Conservation (phyloP, 37 sponge, comb jelly and placozoan species). For the Geodia barretti region DNA sequence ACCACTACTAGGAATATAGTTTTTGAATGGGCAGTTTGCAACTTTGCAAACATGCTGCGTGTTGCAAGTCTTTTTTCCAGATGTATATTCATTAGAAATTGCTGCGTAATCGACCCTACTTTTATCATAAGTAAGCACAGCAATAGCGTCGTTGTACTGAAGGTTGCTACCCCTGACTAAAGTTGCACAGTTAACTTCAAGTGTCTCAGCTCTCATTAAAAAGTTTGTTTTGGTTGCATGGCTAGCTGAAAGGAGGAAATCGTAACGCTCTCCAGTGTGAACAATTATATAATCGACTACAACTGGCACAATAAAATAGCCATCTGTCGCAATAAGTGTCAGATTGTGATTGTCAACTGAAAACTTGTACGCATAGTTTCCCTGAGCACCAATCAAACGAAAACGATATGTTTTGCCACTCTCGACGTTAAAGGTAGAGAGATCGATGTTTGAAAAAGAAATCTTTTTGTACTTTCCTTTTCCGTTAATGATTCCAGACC, state of each 20-base stretch:
- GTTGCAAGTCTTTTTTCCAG: neutral
- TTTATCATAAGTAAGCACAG: slow-evolving; percentile 40
- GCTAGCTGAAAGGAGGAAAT: slow-evolving; percentile 57
- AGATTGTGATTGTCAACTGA: slow-evolving; percentile 70
- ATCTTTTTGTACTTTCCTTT: slow-evolving; percentile 46
- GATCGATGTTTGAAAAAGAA: neutral
- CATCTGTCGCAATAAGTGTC: slow-evolving; percentile 72
- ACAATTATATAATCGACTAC: slow-evolving; percentile 76
- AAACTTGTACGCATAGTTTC: slow-evolving; percentile 64
- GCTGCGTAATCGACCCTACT: neutral
- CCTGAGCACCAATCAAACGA: slow-evolving; percentile 84
- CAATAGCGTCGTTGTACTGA: neutral
- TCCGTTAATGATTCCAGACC: slow-evolving; percentile 86
- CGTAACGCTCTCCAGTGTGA: slow-evolving; percentile 85
- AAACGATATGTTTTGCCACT: slow-evolving; percentile 57
- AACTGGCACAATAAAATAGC: slow-evolving; percentile 34
- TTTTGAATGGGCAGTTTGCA: neutral
- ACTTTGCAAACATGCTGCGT: neutral
- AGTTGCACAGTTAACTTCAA: slow-evolving; percentile 31
- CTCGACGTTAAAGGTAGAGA: slow-evolving; percentile 25
- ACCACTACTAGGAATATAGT: neutral
- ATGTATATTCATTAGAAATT: neutral
- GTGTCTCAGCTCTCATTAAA: slow-evolving; percentile 72
- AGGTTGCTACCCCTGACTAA: neutral
- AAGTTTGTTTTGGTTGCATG: slow-evolving; percentile 22